Conservation (phyloP, 2,113 vertebrate genomes). For the Peromyscus californicus region DNA sequence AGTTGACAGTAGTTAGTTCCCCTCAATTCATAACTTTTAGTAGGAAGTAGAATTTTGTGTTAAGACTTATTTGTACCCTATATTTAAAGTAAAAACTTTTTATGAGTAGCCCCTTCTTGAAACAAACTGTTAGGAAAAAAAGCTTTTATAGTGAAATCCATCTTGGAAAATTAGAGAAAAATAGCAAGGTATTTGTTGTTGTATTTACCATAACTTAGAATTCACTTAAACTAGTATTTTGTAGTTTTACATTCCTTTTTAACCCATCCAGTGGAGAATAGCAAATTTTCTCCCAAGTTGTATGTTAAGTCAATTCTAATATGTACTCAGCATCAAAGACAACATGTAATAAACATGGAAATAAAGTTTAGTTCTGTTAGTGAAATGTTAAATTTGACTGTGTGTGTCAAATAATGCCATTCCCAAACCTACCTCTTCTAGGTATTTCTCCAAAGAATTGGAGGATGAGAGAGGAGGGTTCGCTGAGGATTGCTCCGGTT, state of each 20-base stretch:
- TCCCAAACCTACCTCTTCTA: conserved; percentile 51
- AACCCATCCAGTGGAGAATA: conserved; percentile 85
- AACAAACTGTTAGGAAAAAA: conserved; percentile 83
- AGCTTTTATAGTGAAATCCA: conserved; percentile 84
- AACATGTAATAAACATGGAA: conserved; percentile 90
- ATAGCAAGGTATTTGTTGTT: conserved; percentile 85
- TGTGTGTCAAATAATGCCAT: conserved; percentile 83
- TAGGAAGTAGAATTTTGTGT: conserved; percentile 84
- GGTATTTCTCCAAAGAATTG: conserved; percentile 48
- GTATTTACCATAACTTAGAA: conserved; percentile 87
- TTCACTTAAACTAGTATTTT: conserved; percentile 82
- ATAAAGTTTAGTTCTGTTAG: conserved; percentile 91
- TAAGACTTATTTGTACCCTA: conserved; percentile 87
- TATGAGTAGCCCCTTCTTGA: conserved; percentile 82
- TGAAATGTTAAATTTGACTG: conserved; percentile 86
- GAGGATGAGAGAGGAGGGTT: not conserved
- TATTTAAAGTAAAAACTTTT: conserved; percentile 85
- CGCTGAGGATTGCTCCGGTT: not conserved
- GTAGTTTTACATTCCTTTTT: conserved; percentile 89
- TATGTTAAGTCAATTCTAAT: conserved; percentile 87
- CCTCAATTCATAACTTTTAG: conserved; percentile 84
- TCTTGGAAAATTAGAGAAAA: conserved; percentile 85
- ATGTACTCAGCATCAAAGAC: conserved; percentile 87
- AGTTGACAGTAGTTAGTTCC: conserved; percentile 81
- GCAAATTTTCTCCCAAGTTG: conserved; percentile 86